Percentiles rank a stretch among this genome's conserved stretches.
Evolutionary conservation across 1,140 invertebrate genomes (phyloP).

Genomic region (Trichonephila inaurata): DNA sequence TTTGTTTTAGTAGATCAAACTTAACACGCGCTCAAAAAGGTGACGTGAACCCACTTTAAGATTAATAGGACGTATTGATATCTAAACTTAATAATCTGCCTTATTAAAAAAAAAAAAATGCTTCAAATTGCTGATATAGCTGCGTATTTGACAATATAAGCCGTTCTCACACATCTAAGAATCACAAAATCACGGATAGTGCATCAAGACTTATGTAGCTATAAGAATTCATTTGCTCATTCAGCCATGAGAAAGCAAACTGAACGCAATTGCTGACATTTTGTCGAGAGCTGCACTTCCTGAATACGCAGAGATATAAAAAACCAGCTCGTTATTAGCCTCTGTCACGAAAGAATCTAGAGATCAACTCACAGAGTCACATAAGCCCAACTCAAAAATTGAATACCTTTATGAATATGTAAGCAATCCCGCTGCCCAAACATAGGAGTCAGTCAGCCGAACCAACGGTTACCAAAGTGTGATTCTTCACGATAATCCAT

Average conservation of each 20-base stretch:
- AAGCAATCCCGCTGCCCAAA: slow-evolving; percentile 20
- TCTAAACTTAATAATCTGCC: too few species aligned
- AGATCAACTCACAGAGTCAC: neutral
- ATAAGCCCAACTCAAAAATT: neutral
- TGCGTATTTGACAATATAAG: too few species aligned
- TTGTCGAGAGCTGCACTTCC: neutral
- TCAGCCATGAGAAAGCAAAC: neutral
- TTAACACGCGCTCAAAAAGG: too few species aligned
- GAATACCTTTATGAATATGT: slow-evolving; percentile 27
- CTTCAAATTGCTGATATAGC: too few species aligned
- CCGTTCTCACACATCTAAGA: neutral
- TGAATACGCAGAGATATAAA: neutral
- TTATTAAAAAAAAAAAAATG: too few species aligned
- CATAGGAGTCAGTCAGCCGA: neutral
- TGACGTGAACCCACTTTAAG: too few species aligned
- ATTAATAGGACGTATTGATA: too few species aligned
- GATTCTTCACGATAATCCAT: neutral
- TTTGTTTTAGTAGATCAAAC: too few species aligned
- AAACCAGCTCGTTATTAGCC: neutral
- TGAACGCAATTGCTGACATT: neutral
- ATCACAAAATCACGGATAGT: neutral
- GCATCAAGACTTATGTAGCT: neutral
- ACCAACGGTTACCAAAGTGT: neutral
- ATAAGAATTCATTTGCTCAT: neutral
- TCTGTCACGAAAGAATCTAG: neutral